Base-by-base conservation (phyloP, 2,113 vertebrate genomes). In the Kobus ellipsiprymnus region DNA sequence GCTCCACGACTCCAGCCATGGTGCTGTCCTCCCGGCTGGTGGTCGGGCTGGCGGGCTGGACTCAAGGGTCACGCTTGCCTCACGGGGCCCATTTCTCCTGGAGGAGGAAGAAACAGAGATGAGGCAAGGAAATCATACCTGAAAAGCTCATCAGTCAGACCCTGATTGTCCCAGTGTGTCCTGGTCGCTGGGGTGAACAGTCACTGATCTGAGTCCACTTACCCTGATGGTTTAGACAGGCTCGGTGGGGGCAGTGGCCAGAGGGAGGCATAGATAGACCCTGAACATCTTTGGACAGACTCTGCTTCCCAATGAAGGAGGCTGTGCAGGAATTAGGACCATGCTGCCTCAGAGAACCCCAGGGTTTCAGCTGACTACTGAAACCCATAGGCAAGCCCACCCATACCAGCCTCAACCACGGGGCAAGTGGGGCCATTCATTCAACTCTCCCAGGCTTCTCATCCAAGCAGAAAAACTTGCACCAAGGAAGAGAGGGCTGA, bases 1-100 rank as follows among this genome's bases (percentile, higher is more conserved):
- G 98, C 83, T 99, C 99, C 19, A 98, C 89, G 52, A 98, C 90
- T 91, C 98, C 98, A 95, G 99, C 99, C 99, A 99, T 99, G 60
- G 97, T 77, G 80, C 52, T 97, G 87, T 71, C 67, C 88, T 62
- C 95, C 88, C 7, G 54, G 29, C 96, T 25, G 44, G 83, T 59
- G 0, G 94, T 21, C 36, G 95, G 86, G 95, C 77, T 71, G 95
- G 97, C 7, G 52, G 85, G 92, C 94, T 74, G 77, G 33, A 86
- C 87, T 55, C 13, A 25, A 84, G 59, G 90, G 50, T 99, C 98
- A 99, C 97, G 50, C 97, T 19, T 97, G 97, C 52, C 60, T 97
- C 95, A 97, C 33, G 30, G 96, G 91, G 98, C 91, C 98, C 98
- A 99, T 99, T 97, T 98, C 98, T 98, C 98, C 99, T 98, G 54